A percentile compares a stretch with the other conserved stretches of the same genome.
These are phyloP conservation scores for Cirrhinus molitorella DNA, from an alignment of 2,797 vertebrate genomes.

Conservation along the genomic window DNA sequence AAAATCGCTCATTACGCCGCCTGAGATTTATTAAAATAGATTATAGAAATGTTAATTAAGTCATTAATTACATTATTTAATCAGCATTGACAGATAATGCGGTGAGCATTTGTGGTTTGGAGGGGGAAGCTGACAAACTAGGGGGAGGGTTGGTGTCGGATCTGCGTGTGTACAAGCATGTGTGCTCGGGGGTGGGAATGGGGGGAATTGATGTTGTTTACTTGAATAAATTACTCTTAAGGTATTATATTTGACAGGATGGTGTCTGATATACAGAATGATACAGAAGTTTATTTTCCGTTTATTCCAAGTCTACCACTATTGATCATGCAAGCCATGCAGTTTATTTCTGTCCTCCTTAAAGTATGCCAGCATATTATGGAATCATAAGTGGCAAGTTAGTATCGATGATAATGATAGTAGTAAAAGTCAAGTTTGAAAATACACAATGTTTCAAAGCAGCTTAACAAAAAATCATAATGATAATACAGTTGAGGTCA, in stretches of 20 bases:
- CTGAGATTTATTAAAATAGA: slow-evolving; percentile 90
- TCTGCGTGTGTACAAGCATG: slow-evolving; percentile 19
- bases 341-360: background rate
- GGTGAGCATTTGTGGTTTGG: slow-evolving; percentile 56
- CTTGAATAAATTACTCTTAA: slow-evolving; percentile 3
- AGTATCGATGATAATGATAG: background rate
- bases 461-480: background rate
- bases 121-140: slow-evolving; percentile 57
- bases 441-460: background rate
- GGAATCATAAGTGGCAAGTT: background rate
- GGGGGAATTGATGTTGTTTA: slow-evolving; percentile 21
- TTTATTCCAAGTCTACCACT: slow-evolving; percentile 10
- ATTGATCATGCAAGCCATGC: background rate
- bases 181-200: slow-evolving; percentile 13
- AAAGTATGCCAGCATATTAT: background rate
- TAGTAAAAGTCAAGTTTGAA: background rate
- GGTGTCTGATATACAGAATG: background rate
- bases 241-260: background rate
- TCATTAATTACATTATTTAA: slow-evolving; percentile 91
- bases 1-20: slow-evolving; percentile 83
- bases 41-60: slow-evolving; percentile 90
- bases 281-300: background rate
- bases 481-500: background rate
- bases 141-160: slow-evolving; percentile 52
- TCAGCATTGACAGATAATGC: slow-evolving; percentile 86